These are phyloP conservation scores for Xiphophorus maculatus DNA, from an alignment of 2,113 vertebrate genomes.

Conservation along the genomic window DNA sequence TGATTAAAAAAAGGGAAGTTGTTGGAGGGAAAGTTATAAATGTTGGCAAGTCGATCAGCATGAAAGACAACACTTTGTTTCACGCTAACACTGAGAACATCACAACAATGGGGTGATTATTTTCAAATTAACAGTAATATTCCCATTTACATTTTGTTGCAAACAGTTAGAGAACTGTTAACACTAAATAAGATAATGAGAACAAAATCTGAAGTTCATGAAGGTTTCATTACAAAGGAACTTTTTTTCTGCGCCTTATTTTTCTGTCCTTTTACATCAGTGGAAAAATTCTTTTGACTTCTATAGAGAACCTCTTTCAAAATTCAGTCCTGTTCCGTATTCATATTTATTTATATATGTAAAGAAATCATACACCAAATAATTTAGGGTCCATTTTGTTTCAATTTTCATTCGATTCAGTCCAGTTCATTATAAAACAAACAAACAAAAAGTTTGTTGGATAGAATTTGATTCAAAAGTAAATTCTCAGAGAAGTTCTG, in stretches of 20 bases:
- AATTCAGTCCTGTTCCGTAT: too few species aligned
- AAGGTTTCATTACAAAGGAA: neutral
- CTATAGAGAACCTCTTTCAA: neutral
- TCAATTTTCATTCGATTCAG: neutral
- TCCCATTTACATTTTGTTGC: neutral
- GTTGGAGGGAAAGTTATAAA: neutral
- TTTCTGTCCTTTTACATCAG: neutral
- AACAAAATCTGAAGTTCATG: neutral
- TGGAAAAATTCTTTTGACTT: too few species aligned
- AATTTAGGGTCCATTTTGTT: neutral
- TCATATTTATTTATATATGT: neutral
- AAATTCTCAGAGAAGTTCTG: too few species aligned
- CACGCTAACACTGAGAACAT: neutral
- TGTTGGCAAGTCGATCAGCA: neutral
- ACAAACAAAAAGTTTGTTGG: neutral
- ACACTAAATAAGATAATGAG: neutral
- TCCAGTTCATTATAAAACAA: neutral
- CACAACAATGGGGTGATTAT: neutral
- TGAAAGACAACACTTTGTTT: neutral
- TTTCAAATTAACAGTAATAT: slow-evolving; percentile 18
- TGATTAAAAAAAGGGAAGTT: neutral
- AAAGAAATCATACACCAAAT: neutral
- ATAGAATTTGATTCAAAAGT: too few species aligned
- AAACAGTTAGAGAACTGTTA: neutral
- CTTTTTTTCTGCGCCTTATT: neutral